Evolutionary conservation across 2,888 invertebrate species (phyloP), one percentile per base, ranked within the genome.

Genomic region (Stenichneumon culpator): DNA sequence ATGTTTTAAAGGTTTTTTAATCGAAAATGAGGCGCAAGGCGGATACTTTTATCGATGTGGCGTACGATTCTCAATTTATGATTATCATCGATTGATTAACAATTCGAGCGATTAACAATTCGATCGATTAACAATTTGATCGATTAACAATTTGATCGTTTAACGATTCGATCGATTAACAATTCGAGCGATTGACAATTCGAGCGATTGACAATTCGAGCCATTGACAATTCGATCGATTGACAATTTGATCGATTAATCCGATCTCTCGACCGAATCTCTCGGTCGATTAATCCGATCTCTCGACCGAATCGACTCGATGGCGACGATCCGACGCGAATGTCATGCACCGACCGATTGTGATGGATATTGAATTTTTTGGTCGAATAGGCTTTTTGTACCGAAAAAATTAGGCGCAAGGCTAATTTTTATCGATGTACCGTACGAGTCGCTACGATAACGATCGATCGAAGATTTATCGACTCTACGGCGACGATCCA

Each of bases 401-500:
- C 2, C 9, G 1, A 1, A 9, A 39, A 39, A 39, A 11, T 11
- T 39, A 39, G 11, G 39, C 11, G 39, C 39, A 11, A 39, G 0
- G 11, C 39, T 0, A 3, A 39, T 11, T 39, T 39, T 39, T 39
- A 3, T 39, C 39, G 11, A 32, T 32, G 5, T 32, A 32, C 9
- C 11, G 39, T 39, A 11, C 39, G 11, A 39, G 2, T 7, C 11
- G 0, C 11, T 2, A 36, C 52, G 52, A 52, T 44, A 9, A 9
- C 7, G 63, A 79, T 79, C 79, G 70, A 79, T 80, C 54, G 32
- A 67, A 73, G 79, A 73, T 72, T 36, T 39, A 52, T 80, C 54
- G 39, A 39, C 36, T 39, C 36, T 4, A 0, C 11, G 25, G 19
- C 54, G 9, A 54, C 54, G n/a, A 52, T 7, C 19, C 3, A 11